These are phyloP conservation scores for Phalacrocorax brasilianus DNA, from an alignment of 2,113 vertebrate genomes.

Conservation along the genomic window DNA sequence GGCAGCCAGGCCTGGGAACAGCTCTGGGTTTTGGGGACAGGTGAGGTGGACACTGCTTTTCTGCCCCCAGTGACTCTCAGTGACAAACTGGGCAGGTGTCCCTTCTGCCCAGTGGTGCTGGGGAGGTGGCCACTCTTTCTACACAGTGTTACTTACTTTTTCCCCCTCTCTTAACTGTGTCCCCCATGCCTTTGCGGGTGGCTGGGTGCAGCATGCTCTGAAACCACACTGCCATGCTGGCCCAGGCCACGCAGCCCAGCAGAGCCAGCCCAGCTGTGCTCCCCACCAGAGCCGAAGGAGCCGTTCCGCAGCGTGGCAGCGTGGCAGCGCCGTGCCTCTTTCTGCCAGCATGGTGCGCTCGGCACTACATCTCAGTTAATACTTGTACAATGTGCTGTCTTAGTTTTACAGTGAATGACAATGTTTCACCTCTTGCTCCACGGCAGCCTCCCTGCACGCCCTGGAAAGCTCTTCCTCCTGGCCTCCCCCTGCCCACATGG, in stretches of 20 bases:
- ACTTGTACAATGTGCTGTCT: accelerated
- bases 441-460: not conserved
- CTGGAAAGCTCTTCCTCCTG: accelerated
- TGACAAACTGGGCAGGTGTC: not conserved
- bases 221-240: accelerated
- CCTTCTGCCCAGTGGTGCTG: not conserved
- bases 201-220: accelerated
- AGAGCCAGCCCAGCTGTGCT: accelerated
- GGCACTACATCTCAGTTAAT: accelerated
- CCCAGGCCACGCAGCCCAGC: not conserved
- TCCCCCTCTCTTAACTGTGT: not conserved
- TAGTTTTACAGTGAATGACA: not conserved
- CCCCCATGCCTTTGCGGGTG: not conserved
- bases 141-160: too few species aligned
- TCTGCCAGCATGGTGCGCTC: accelerated
- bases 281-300: not conserved
- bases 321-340: accelerated
- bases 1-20: not conserved
- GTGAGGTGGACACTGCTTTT: not conserved
- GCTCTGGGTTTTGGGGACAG: not conserved
- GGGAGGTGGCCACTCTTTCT: not conserved
- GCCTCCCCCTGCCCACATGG: not conserved
- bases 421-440: not conserved
- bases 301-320: accelerated
- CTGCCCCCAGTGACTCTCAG: not conserved